Conservation (phyloP, 2,888 invertebrate species). For the Cantharis nigra region DNA sequence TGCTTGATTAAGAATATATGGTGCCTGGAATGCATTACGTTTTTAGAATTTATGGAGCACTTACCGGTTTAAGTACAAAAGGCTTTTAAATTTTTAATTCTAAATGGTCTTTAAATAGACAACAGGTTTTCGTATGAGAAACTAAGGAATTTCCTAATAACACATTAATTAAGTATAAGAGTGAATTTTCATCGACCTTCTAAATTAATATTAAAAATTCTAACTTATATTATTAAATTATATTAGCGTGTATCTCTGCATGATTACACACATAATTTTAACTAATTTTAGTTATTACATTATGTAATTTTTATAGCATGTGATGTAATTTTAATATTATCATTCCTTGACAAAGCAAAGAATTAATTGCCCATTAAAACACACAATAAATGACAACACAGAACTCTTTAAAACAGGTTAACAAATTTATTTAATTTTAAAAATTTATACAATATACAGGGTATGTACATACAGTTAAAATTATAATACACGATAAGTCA, state of each 20-base stretch:
- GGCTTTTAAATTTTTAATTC: neutral
- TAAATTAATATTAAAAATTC: neutral
- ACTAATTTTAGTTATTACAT: neutral
- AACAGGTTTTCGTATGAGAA: neutral
- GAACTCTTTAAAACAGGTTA: slow-evolving; percentile 3
- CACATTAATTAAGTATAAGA: neutral
- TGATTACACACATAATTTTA: neutral
- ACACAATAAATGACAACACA: neutral
- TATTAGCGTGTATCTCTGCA: neutral
- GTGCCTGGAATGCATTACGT: neutral
- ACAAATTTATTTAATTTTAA: slow-evolving; percentile 17
- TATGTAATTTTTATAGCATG: neutral
- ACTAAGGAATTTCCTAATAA: neutral
- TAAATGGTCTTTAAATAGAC: neutral
- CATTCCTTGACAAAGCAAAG: neutral
- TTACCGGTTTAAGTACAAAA: neutral
- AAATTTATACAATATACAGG: slow-evolving; percentile 18
- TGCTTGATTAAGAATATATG: neutral
- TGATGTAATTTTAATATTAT: slow-evolving; percentile 5
- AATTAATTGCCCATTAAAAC: neutral
- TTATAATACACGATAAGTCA: neutral
- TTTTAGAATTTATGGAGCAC: neutral
- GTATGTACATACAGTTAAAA: slow-evolving; percentile 13
- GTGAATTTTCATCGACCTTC: neutral
- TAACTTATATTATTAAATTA: neutral